These are phyloP conservation scores for Drosophila aff. DNA, from an alignment of 1,140 invertebrate genomes.

Conservation along the genomic window DNA sequence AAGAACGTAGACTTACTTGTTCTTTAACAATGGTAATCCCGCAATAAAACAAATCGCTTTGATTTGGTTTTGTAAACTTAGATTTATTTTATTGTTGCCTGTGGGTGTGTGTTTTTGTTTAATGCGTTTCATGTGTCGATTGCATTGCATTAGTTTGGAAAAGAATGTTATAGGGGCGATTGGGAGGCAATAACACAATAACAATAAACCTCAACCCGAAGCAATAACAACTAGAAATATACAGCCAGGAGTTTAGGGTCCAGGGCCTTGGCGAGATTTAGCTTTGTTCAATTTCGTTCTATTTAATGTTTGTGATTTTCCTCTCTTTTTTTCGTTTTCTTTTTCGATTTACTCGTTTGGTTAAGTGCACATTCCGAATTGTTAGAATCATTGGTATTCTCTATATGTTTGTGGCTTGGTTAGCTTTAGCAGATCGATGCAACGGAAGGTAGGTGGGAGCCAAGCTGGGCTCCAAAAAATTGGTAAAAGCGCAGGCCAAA, in stretches of 20 bases:
- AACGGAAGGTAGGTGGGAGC: conserved; percentile 6
- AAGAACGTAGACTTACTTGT: not conserved
- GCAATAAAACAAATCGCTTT: not conserved
- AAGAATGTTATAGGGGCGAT: conserved; percentile 19
- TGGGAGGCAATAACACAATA: conserved; percentile 29
- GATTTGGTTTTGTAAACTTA: conserved; percentile 42
- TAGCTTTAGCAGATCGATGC: conserved; percentile 34
- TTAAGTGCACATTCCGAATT: conserved; percentile 57
- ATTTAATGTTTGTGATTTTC: not conserved
- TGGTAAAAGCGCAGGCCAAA: conserved; percentile 55
- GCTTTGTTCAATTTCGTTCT: conserved; percentile 2
- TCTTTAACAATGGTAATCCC: not conserved
- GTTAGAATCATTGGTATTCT: conserved; percentile 28
- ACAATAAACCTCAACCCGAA: conserved; percentile 38
- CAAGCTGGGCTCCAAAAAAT: conserved; percentile 17
- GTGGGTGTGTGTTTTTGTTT: not conserved
- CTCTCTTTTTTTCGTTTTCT: not conserved
- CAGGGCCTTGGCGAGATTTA: conserved; percentile 30
- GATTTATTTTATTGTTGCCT: conserved; percentile 47
- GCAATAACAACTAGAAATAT: conserved; percentile 50
- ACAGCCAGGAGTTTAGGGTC: conserved; percentile 42
- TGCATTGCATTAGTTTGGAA: conserved; percentile 17
- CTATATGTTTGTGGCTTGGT: not conserved
- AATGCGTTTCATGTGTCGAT: not conserved
- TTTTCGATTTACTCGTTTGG: conserved; percentile 5